Evolutionary conservation across 2,888 invertebrate species (phyloP).

Genomic region (Diarsia dahlii): DNA sequence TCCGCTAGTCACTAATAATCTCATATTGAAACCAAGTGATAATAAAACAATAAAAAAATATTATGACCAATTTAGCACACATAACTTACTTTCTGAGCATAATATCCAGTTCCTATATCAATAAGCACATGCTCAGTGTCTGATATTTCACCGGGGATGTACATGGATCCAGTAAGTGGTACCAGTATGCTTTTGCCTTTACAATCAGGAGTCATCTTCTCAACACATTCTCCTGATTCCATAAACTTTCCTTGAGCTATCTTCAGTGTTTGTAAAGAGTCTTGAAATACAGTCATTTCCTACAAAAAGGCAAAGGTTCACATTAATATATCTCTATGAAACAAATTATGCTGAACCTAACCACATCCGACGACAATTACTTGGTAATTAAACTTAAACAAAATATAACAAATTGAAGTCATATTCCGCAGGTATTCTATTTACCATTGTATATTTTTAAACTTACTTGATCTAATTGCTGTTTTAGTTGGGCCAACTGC

Average conservation of each 20-base stretch:
- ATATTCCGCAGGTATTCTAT: background rate
- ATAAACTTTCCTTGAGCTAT: constrained; percentile 97
- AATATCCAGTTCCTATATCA: constrained; percentile 99
- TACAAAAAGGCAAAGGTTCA: constrained; percentile 77
- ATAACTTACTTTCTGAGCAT: constrained; percentile 95
- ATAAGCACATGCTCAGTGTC: constrained; percentile 97
- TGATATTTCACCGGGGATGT: constrained; percentile 97
- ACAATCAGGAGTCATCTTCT: constrained; percentile 94
- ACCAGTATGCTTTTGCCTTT: constrained; percentile 97
- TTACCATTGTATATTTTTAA: constrained; percentile 13
- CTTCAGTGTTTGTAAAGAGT: constrained; percentile 97
- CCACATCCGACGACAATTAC: background rate
- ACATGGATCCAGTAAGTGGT: constrained; percentile 99
- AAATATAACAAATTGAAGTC: background rate
- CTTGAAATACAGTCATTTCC: constrained; percentile 97
- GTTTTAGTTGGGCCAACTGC: constrained; percentile 95
- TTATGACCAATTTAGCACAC: too few species aligned
- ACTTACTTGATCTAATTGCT: constrained; percentile 95
- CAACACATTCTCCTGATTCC: constrained; percentile 96
- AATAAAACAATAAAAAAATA: too few species aligned
- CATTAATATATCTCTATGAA: background rate
- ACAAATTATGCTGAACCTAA: background rate
- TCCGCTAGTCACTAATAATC: too few species aligned
- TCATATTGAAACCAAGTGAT: background rate
- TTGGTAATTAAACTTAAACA: background rate